phyloP scores from a whole-genome alignment of 2,888 invertebrate genomes.

The Boloria euphrosyne region DNA sequence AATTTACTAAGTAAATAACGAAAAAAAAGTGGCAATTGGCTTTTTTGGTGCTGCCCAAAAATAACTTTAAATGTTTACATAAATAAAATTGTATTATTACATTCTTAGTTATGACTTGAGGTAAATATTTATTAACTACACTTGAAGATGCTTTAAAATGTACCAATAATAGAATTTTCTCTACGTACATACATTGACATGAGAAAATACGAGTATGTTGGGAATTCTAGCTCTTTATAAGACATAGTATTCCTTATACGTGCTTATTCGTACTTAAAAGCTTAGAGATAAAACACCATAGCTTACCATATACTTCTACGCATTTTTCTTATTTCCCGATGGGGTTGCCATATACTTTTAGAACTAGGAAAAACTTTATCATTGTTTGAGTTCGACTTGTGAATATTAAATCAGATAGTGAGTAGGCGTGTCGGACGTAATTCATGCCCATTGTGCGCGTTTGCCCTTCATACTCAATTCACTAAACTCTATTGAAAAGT shows the following conservation, averaged over 20 bases:
- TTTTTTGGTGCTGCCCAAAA: too few relatives aligned
- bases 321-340: conserved; percentile 70
- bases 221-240: conserved; percentile 10
- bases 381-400: conserved; percentile 73
- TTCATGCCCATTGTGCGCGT: conserved; percentile 23
- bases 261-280: conserved; percentile 9
- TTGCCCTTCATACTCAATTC: conserved; percentile 13
- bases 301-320: conserved; percentile 56
- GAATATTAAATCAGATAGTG: conserved; percentile 70
- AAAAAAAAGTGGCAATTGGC: too few relatives aligned
- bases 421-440: conserved; percentile 22
- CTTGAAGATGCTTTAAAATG: background rate
- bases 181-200: background rate
- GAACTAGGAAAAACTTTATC: conserved; percentile 74
- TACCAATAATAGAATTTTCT: conserved; percentile 8
- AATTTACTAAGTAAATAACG: too few relatives aligned
- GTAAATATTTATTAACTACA: too few relatives aligned
- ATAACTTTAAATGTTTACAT: too few relatives aligned
- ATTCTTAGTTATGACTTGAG: too few relatives aligned
- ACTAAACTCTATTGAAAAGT: conserved; percentile 19
- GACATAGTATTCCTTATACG: background rate
- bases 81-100: too few relatives aligned
- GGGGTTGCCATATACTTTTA: conserved; percentile 58
- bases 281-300: conserved; percentile 10
- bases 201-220: conserved; percentile 17